These are phyloP conservation scores for Ellobium chinense DNA, from an alignment of 2,888 invertebrate genomes.

Conservation along the genomic window DNA sequence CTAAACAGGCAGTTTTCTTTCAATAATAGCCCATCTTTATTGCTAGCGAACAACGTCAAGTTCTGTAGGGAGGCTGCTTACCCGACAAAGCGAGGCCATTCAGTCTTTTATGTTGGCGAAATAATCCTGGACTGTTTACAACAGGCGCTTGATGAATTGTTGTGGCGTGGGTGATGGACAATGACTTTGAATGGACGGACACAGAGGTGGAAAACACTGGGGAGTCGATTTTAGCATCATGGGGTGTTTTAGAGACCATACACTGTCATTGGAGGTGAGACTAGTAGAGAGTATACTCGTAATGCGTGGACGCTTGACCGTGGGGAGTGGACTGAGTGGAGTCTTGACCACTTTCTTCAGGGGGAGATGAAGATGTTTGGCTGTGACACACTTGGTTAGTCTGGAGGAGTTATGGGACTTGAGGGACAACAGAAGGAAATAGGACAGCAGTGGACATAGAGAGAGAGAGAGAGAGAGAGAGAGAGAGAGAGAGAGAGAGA, in stretches of 20 bases:
- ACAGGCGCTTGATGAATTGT: background rate
- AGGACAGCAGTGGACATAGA: background rate
- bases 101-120: background rate
- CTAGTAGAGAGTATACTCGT: too few relatives aligned
- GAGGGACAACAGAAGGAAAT: background rate
- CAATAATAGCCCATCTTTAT: constrained; percentile 32
- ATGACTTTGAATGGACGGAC: background rate
- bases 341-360: background rate
- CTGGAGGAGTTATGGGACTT: too few relatives aligned
- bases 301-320: too few relatives aligned
- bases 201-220: background rate
- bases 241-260: background rate
- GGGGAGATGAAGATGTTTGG: background rate
- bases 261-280: too few relatives aligned
- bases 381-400: too few relatives aligned
- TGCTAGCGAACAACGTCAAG: background rate
- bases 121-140: constrained; percentile 14
- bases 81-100: background rate
- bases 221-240: background rate
- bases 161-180: background rate
- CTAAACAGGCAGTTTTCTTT: constrained; percentile 16
- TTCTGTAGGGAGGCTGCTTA: background rate
- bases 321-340: background rate
- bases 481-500: background rate
- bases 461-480: background rate